Evolutionary conservation across 2,888 invertebrate species (phyloP).

Genomic region (Tromatobia lineatoria): DNA sequence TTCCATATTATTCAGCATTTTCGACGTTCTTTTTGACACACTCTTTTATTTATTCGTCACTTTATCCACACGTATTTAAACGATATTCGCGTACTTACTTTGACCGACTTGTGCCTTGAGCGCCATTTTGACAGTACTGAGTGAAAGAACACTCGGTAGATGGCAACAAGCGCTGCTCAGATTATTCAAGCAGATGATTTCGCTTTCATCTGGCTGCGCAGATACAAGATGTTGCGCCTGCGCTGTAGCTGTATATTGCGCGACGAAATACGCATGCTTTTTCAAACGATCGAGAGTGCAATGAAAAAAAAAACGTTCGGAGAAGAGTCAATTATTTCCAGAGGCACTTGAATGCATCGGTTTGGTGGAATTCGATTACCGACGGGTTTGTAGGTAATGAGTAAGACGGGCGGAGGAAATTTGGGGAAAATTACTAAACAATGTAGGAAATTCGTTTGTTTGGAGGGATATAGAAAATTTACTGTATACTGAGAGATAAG

Average conservation of each 20-base stretch:
- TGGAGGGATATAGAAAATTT: no score
- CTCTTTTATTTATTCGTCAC: constrained; percentile 33
- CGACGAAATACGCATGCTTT: not conserved
- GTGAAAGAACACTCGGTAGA: constrained; percentile 68
- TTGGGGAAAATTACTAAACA: no score
- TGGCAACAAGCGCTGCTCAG: constrained; percentile 67
- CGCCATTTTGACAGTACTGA: constrained; percentile 90
- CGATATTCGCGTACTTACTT: constrained; percentile 89
- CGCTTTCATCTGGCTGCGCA: constrained; percentile 32
- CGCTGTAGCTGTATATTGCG: not conserved
- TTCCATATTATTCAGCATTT: not conserved
- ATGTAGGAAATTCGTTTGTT: no score
- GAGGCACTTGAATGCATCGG: not conserved
- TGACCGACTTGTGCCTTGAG: constrained; percentile 94
- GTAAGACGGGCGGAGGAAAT: no score
- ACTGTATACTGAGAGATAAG: no score
- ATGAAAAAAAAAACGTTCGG: not conserved
- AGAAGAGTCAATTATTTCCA: not conserved
- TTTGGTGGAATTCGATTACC: not conserved
- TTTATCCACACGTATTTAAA: constrained; percentile 62
- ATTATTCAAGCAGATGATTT: constrained; percentile 42
- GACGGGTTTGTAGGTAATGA: not conserved
- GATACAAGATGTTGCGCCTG: constrained; percentile 23
- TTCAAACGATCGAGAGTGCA: not conserved
- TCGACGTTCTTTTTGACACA: not conserved